Base-by-base conservation (phyloP, 2,888 invertebrate species). In the Ophonus ardosiacus region DNA sequence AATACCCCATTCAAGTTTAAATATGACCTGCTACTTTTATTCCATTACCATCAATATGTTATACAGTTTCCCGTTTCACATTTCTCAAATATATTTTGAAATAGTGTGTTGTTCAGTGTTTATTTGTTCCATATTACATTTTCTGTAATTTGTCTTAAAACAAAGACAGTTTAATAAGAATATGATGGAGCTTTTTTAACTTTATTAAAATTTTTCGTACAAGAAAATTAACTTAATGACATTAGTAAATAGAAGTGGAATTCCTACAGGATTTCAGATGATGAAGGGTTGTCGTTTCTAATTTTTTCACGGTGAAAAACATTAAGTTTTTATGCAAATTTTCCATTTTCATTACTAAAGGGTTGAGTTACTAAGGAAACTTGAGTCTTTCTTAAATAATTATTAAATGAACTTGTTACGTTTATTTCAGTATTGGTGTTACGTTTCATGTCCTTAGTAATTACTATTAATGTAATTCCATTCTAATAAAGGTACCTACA, bases 281-380 rank as follows among this genome's bases (percentile, higher is more conserved):
- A 31, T 13, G 59, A 79, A 79, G 79, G 79, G 79, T 79, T 79
- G 78, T 31, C 78, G 5, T n/a, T n/a, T 61, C 38, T 21, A 78
- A 40, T 78, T 71, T 68, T 71, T 71, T 82, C 68, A 7, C n/a
- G 65, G 51, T 15, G 68, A 68, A 68, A 68, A 38, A n/a, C 21
- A 56, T 24, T 51, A 24, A 63, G 57, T 71, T 82, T 68, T 68
- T 71, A 82, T 82, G 82, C 82, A 82, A 82, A 82, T 82, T 68
- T 43, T n/a, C 38, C 13, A 82, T 71, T 82, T 82, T 59, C 71
- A 82, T 82, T 82, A 81, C 56, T 56, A 31, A 68, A 82, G 82
- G 68, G 82, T 82, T 82, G 57, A 38, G 82, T 82, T 82, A 82
- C 82, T 51, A 51, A 21, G 65, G 43, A 57, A 68, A 68, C 24